These are phyloP conservation scores for Dasyornis broadbenti DNA, from an alignment of 2,113 vertebrate species.

Conservation along the genomic window DNA sequence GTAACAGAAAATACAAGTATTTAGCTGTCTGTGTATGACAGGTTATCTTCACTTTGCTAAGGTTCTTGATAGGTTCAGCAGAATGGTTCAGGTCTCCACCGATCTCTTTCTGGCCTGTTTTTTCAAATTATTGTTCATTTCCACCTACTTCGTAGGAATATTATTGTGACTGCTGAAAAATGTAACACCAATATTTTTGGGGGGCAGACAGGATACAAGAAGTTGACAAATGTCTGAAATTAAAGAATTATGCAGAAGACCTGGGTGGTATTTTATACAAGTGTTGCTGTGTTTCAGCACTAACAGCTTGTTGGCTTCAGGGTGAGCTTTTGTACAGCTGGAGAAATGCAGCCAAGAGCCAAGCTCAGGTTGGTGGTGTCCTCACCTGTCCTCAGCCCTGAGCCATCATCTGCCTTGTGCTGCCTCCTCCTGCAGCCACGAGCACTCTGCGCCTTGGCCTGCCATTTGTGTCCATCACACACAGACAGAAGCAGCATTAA, in stretches of 20 bases:
- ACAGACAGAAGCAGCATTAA: background rate
- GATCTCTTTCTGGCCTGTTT: background rate
- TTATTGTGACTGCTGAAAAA: background rate
- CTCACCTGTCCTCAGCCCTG: background rate
- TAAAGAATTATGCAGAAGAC: background rate
- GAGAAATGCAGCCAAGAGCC: background rate
- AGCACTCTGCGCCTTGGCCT: accelerated
- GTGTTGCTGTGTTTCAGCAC: background rate
- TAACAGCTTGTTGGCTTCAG: background rate
- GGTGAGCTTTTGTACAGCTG: background rate
- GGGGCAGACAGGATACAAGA: background rate
- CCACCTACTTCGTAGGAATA: background rate
- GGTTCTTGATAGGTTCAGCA: background rate
- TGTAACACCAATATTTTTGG: background rate
- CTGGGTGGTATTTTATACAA: background rate
- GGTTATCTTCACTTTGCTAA: background rate
- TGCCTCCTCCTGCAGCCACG: background rate
- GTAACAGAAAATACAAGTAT: background rate
- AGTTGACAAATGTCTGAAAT: background rate
- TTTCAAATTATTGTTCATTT: background rate
- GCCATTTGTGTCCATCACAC: background rate
- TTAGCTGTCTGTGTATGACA: background rate
- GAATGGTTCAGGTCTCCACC: background rate
- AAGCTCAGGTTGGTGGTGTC: background rate
- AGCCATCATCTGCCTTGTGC: background rate